Evolutionary conservation across 2,113 vertebrate genomes (phyloP).

Genomic region (Noturus placidus): DNA sequence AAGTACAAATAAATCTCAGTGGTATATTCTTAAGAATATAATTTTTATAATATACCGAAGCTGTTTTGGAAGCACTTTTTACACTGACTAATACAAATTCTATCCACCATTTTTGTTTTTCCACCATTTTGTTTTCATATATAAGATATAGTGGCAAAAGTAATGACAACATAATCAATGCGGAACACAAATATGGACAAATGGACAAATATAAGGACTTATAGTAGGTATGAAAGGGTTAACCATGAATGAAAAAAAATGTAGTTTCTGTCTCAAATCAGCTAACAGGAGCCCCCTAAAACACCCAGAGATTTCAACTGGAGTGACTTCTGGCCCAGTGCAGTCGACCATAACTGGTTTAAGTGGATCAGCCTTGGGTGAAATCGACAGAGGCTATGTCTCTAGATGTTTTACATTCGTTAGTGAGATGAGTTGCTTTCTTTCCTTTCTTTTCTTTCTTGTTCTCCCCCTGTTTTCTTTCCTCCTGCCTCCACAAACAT

Average conservation of each 20-base stretch:
- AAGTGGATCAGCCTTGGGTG: slow-evolving; percentile 68
- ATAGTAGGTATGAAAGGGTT: not conserved
- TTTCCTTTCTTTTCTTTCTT: slow-evolving; percentile 20
- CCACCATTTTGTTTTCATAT: not conserved
- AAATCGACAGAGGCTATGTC: slow-evolving; percentile 55
- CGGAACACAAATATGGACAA: not conserved
- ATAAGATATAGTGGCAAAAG: not conserved
- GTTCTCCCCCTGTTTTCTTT: slow-evolving; percentile 17
- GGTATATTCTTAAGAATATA: not conserved
- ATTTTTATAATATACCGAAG: too few relatives aligned
- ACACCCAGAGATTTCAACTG: slow-evolving; percentile 1
- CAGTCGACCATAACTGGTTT: slow-evolving; percentile 57
- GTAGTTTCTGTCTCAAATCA: not conserved
- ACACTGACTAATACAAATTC: not conserved
- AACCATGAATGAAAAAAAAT: not conserved
- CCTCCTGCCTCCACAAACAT: slow-evolving; percentile 18
- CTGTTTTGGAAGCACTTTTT: not conserved
- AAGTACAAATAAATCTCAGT: not conserved
- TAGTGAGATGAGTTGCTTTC: slow-evolving; percentile 48
- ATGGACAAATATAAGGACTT: not conserved
- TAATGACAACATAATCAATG: not conserved
- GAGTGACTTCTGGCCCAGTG: slow-evolving; percentile 29
- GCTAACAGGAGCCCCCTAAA: not conserved
- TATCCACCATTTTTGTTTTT: not conserved
- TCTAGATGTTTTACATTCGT: slow-evolving; percentile 63